Evolutionary conservation across 2,888 invertebrate species (phyloP), one percentile per base, ranked within the genome.

Genomic region (Limulus polyphemus): DNA sequence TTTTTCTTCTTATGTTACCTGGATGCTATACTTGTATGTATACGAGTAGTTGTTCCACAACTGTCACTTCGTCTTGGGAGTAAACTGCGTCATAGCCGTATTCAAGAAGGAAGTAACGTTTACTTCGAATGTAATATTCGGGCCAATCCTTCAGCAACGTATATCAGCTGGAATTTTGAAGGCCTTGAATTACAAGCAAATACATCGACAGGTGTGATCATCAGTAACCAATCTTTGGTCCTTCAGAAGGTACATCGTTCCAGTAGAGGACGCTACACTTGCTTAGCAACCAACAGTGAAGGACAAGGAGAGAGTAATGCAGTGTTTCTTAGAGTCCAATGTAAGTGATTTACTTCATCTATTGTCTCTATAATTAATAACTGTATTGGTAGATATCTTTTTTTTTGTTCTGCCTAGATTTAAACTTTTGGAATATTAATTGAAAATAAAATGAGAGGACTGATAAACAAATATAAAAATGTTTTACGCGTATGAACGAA

Each of bases 91-190:
- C 32, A 32, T 32, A 32, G 32, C 32, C 32, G 7, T 7, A 32
- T 64, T 56, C 61, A 61, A 11, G 67, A 67, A 55, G 65, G 63
- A 14, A 67, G 90, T 74, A 90, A 90, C 79, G 89, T 90, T 64
- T 90, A 90, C 80, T 90, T 90, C 78, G 90, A 90, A 80, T 91
- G 90, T 79, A 88, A 89, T 80, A 88, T 90, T 73, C 84, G 86
- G 74, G 87, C 90, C 72, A 90, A 90, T 79, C 90, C 90, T 49
- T 84, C 84, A 65, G 88, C 86, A 4, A 58, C 64, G 9, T 62
- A 62, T 52, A 60, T 66, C 1, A 52, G 62, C 11, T 66, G 66
- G 66, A 50, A 56, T 47, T 78, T 77, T 50, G 77, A 90, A 90
- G 85, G 85, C 17, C 84, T 84, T 70, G 81, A 83, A 49, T 81